A percentile compares a stretch with the other conserved stretches of the same genome.
These are phyloP conservation scores for Chromis chromis DNA, from an alignment of 2,797 vertebrate species.

Conservation along the genomic window DNA sequence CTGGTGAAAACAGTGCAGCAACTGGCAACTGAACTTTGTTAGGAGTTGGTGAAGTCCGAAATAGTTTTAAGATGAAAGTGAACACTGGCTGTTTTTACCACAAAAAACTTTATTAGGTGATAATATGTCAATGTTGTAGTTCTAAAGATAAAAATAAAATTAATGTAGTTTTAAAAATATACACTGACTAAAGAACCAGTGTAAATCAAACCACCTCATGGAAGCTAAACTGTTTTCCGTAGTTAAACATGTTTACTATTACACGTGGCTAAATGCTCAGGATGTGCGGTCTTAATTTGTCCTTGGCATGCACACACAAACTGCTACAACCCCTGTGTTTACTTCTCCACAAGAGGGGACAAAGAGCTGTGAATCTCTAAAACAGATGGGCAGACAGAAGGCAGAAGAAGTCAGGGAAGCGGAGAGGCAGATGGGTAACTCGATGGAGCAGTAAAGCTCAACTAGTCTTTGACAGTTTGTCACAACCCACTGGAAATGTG, in stretches of 20 bases:
- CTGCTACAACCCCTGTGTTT: slow-evolving; percentile 8
- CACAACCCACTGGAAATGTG: background rate
- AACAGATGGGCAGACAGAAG: slow-evolving; percentile 43
- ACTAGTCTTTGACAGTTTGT: slow-evolving; percentile 21
- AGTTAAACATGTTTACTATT: background rate
- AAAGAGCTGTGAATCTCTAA: slow-evolving; percentile 27
- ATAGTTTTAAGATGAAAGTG: no score
- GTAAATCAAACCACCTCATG: background rate
- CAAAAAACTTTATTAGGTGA: no score
- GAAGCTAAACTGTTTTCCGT: background rate
- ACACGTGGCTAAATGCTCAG: background rate
- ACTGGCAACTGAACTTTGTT: no score
- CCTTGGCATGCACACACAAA: background rate
- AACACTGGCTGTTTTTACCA: no score
- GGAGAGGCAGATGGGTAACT: slow-evolving; percentile 25
- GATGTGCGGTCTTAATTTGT: slow-evolving; percentile 10
- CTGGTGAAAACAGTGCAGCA: background rate
- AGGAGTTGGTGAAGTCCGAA: no score
- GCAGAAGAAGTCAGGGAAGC: slow-evolving; percentile 25
- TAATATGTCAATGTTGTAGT: background rate
- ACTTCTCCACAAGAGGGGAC: slow-evolving; percentile 22
- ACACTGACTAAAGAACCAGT: no score
- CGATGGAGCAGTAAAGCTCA: background rate
- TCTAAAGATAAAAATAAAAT: background rate
- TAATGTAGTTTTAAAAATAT: background rate